Percentiles rank a stretch among this genome's conserved stretches.
These are phyloP conservation scores for Kryptolebias ocellatus DNA, from an alignment of 2,797 vertebrate genomes.

Conservation along the genomic window DNA sequence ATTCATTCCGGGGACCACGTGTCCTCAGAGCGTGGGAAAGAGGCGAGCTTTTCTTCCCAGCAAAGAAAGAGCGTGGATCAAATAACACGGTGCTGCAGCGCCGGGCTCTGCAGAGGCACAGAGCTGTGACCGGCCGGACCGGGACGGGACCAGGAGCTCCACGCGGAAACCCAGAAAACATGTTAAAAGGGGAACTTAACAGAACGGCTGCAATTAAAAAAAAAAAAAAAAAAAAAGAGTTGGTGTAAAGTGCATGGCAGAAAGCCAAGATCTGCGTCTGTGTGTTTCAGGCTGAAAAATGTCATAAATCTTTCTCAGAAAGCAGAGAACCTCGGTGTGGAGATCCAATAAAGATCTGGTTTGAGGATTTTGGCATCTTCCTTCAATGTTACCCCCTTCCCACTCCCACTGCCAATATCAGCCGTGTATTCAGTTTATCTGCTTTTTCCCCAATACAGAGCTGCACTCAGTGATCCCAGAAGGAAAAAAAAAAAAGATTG, in stretches of 20 bases:
- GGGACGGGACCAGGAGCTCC: constrained; percentile 57
- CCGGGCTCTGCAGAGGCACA: constrained; percentile 65
- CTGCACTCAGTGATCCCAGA: too few relatives aligned
- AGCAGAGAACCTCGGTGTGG: background rate
- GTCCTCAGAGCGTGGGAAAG: constrained; percentile 98
- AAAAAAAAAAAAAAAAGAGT: constrained; percentile 1
- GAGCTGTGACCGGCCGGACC: constrained; percentile 72
- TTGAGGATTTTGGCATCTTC: background rate
- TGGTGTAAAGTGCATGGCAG: constrained; percentile 13
- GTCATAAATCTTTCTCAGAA: background rate
- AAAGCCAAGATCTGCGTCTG: constrained; percentile 20
- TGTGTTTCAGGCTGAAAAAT: constrained; percentile 12
- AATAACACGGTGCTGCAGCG: constrained; percentile 83
- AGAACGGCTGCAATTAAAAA: constrained; percentile 27
- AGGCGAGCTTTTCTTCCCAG: constrained; percentile 98
- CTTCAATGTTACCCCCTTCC: background rate
- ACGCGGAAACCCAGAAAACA: constrained; percentile 51
- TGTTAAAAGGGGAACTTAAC: constrained; percentile 9
- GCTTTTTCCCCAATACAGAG: background rate
- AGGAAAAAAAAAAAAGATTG: too few relatives aligned
- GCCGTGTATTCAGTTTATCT: constrained; percentile 8
- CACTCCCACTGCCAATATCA: constrained; percentile 7
- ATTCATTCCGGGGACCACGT: constrained; percentile 94
- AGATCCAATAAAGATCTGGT: background rate
- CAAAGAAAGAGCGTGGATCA: constrained; percentile 87